These are phyloP conservation scores for Agrilus biguttatus DNA, from an alignment of 2,888 invertebrate genomes.

Conservation along the genomic window DNA sequence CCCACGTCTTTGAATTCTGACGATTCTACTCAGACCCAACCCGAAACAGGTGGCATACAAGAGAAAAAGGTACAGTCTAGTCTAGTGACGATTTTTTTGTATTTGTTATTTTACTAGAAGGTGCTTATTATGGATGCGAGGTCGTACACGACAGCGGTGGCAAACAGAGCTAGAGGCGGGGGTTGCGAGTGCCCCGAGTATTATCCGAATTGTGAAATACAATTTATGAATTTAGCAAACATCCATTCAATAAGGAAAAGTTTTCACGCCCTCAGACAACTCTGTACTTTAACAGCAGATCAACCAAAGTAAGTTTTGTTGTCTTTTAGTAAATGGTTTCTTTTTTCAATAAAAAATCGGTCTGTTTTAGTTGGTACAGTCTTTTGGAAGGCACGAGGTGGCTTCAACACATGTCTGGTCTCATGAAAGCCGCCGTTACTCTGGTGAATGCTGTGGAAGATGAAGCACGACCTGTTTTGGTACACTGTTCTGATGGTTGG, in stretches of 20 bases:
- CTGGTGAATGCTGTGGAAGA: constrained; percentile 68
- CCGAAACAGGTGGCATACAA: constrained; percentile 16
- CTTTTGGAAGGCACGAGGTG: constrained; percentile 80
- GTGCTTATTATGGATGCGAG: constrained; percentile 90
- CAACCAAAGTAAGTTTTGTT: constrained; percentile 51
- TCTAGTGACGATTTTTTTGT: not conserved
- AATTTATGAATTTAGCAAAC: constrained; percentile 95
- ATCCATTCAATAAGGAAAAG: constrained; percentile 91
- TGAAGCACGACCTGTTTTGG: constrained; percentile 78
- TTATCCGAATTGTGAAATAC: constrained; percentile 88
- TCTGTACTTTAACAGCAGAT: constrained; percentile 66
- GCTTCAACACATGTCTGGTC: constrained; percentile 78
- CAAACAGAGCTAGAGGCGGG: constrained; percentile 92
- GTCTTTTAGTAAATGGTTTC: not conserved
- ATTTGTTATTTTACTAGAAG: constrained; percentile 35
- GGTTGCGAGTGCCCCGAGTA: constrained; percentile 94
- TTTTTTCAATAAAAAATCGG: not conserved
- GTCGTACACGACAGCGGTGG: constrained; percentile 90
- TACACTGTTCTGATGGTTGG: constrained; percentile 99
- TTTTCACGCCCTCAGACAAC: constrained; percentile 71
- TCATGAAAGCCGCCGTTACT: constrained; percentile 66
- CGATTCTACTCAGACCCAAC: constrained; percentile 23
- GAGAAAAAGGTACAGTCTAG: constrained; percentile 16
- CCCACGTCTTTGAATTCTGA: constrained; percentile 22
- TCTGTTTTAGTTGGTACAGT: constrained; percentile 65